A percentile compares a stretch with the other conserved stretches of the same genome.
Conservation (phyloP, 2,888 invertebrate species). For the Lobophora halterata region DNA sequence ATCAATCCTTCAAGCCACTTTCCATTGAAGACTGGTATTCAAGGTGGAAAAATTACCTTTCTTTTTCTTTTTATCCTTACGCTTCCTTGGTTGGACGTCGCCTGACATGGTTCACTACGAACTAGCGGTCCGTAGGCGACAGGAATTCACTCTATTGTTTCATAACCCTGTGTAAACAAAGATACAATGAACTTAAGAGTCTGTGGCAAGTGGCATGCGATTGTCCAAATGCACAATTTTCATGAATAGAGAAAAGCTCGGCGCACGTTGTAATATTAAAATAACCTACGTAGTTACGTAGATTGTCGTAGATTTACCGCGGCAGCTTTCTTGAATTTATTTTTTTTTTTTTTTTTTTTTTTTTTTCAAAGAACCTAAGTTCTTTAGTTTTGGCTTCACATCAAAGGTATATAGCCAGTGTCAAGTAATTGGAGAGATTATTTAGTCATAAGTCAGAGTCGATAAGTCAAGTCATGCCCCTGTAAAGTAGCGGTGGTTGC, state of each 20-base stretch:
- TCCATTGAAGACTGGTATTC: constrained; percentile 12
- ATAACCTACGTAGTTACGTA: constrained; percentile 75
- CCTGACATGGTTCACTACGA: constrained; percentile 86
- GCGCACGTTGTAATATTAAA: constrained; percentile 70
- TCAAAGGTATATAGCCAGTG: too few relatives aligned
- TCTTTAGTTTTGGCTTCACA: too few relatives aligned
- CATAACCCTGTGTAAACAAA: constrained; percentile 77
- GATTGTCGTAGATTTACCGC: constrained; percentile 54
- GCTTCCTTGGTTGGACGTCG: constrained; percentile 92
- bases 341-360: too few relatives aligned
- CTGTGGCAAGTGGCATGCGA: constrained; percentile 43
- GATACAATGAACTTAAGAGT: constrained; percentile 53
- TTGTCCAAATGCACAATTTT: constrained; percentile 71
- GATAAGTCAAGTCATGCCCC: too few relatives aligned
- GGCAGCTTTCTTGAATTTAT: constrained; percentile 73
- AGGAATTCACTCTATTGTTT: constrained; percentile 67
- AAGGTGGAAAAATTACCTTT: constrained; percentile 82
- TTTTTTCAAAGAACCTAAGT: too few relatives aligned
- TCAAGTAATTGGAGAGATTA: too few relatives aligned
- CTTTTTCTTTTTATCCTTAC: constrained; percentile 90
- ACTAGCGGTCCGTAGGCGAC: constrained; percentile 69
- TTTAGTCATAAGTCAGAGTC: too few relatives aligned
- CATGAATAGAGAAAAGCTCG: constrained; percentile 55
- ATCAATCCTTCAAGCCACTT: neutral
- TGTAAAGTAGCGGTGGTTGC: too few relatives aligned